Base-by-base conservation (phyloP, 1,140 invertebrate species). In the Lucilia cuprina region DNA sequence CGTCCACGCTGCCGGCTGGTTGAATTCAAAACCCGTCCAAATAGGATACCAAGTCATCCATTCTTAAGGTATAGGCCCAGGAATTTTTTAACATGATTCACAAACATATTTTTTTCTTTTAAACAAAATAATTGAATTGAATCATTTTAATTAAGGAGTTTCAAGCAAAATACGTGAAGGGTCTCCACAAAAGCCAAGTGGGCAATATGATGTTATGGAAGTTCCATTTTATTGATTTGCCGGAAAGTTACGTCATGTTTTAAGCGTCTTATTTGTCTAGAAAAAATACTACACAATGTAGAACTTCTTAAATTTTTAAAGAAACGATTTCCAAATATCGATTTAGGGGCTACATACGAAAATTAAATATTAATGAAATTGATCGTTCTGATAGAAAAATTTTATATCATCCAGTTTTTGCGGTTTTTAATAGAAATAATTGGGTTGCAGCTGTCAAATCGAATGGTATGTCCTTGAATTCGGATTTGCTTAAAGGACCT, bases 151-250 rank as follows among this genome's bases (percentile, higher is more conserved):
- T 19, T n/a, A 41, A 17, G 74, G 74, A 14, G 14, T 77, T 7
- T 77, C 74, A 77, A 77, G 14, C 34, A 77, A 77, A n/a, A 19
- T 77, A 0, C 34, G 74, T 41, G 34, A 77, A 19, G 74, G 74
- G 7, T 41, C 34, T 7, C 74, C 74, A 77, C 35, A 34, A 5
- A 77, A 77, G 17, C 13, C 34, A 77, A 17, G 74, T 77, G 35
- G 21, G 21, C 74, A 77, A 8, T 83, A 75, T 17, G 82, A 83
- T 3, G 74, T 74, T 83, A 25, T 83, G 82, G 82, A 30, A 25
- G n/a, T 30, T 49, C 41, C 35, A 83, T 74, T 49, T 21, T 0
- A 25, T 75, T 13, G 9, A 47, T 19, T 7, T 83, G 34, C 47
- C 34, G 21, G 65, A 74, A 14, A 83, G 82, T 75, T 83, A 83